Conservation (phyloP, 2,888 invertebrate genomes). For the Caenorhabditis angaria region DNA sequence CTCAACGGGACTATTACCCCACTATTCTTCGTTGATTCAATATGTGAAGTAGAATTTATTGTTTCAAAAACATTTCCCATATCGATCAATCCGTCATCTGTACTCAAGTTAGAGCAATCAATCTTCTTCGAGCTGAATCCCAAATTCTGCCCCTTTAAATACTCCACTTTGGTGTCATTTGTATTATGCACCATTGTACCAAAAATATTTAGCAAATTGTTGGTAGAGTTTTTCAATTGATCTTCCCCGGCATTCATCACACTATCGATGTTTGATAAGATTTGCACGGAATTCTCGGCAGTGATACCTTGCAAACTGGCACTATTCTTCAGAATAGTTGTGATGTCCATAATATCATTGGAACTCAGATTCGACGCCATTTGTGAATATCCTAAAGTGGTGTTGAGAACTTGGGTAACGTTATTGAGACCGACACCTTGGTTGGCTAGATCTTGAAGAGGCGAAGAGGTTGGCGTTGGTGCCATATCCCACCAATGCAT, state of each 20-base stretch:
- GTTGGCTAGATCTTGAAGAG: slow-evolving; percentile 12
- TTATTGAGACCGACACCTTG: slow-evolving; percentile 9
- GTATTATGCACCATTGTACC: slow-evolving; percentile 32
- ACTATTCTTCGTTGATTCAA: not conserved
- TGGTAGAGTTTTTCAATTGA: not conserved
- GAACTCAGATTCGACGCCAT: slow-evolving; percentile 14
- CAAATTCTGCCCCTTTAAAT: slow-evolving; percentile 30
- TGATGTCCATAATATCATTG: slow-evolving; percentile 28
- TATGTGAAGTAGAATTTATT: not conserved
- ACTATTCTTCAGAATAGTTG: slow-evolving; percentile 27
- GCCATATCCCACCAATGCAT: too few species aligned
- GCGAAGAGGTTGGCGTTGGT: not conserved
- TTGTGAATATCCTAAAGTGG: slow-evolving; percentile 25
- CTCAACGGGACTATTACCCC: slow-evolving; percentile 23
- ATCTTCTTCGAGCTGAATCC: slow-evolving; percentile 32
- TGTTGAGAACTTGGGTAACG: slow-evolving; percentile 28
- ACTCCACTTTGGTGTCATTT: slow-evolving; percentile 14
- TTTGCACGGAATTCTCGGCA: slow-evolving; percentile 23
- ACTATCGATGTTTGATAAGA: slow-evolving; percentile 32
- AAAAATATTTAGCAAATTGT: not conserved
- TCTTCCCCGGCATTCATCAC: slow-evolving; percentile 20
- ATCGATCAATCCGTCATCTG: slow-evolving; percentile 40
- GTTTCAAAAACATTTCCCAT: slow-evolving; percentile 13
- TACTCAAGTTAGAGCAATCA: slow-evolving; percentile 16
- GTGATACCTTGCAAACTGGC: slow-evolving; percentile 25